Evolutionary conservation across 2,797 vertebrate genomes (phyloP).

Genomic region (Rhadinocentrus ornatus): DNA sequence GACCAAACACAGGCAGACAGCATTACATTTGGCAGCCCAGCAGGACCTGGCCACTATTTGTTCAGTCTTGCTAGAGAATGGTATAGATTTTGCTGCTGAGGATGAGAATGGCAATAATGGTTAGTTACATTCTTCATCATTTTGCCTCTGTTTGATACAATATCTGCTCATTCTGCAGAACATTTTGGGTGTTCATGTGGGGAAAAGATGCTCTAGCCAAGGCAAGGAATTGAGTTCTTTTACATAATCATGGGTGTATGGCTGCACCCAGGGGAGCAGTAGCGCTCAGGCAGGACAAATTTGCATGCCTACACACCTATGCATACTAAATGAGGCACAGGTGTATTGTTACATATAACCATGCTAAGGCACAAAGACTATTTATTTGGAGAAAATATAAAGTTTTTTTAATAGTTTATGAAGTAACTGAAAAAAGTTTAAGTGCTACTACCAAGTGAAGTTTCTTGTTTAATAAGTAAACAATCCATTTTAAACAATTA

Average conservation of each 20-base stretch:
- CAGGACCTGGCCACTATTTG: constrained; percentile 97
- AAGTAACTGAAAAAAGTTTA: no score
- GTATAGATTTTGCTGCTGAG: constrained; percentile 93
- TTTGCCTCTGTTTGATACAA: neutral
- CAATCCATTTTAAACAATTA: neutral
- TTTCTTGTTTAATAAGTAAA: neutral
- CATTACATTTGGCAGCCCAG: constrained; percentile 95
- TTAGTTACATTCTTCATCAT: constrained; percentile 59
- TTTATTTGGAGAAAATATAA: neutral
- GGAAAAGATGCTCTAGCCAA: neutral
- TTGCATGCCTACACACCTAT: neutral
- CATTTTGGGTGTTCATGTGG: neutral
- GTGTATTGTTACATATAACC: neutral
- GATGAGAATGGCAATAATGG: constrained; percentile 99
- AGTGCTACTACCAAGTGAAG: neutral
- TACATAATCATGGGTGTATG: neutral
- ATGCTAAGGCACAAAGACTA: neutral
- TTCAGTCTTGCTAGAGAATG: constrained; percentile 95
- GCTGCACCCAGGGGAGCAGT: neutral
- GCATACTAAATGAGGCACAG: neutral
- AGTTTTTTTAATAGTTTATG: neutral
- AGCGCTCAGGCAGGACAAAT: neutral
- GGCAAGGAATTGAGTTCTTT: neutral
- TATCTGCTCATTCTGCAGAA: neutral
- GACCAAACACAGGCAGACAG: constrained; percentile 98